Conservation (phyloP, 1,140 invertebrate genomes). For the Drosophila setifemur region DNA sequence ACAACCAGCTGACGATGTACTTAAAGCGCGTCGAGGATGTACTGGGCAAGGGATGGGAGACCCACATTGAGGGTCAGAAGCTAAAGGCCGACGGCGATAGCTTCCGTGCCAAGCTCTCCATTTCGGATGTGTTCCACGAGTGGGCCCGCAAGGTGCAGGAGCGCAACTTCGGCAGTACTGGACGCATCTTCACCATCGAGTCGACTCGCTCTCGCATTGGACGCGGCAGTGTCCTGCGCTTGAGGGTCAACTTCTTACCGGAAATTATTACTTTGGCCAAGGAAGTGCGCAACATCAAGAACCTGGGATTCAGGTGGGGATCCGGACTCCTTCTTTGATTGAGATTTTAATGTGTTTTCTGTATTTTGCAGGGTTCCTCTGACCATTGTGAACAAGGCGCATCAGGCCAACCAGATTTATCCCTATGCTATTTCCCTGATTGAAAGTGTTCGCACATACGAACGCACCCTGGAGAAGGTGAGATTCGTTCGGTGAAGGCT, state of each 20-base stretch:
- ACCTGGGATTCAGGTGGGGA: slow-evolving; percentile 91
- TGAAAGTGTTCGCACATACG: slow-evolving; percentile 98
- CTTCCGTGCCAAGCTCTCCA: slow-evolving; percentile 97
- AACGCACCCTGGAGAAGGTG: slow-evolving; percentile 98
- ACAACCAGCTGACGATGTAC: slow-evolving; percentile 98
- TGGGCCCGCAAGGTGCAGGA: slow-evolving; percentile 98
- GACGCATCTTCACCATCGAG: slow-evolving; percentile 97
- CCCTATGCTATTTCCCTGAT: slow-evolving; percentile 99
- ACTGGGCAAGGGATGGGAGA: slow-evolving; percentile 99
- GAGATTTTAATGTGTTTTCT: neutral
- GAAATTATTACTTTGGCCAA: slow-evolving; percentile 99
- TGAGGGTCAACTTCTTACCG: slow-evolving; percentile 98
- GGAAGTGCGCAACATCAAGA: slow-evolving; percentile 98
- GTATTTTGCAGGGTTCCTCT: slow-evolving; percentile 90
- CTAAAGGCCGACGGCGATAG: slow-evolving; percentile 98
- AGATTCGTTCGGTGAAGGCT: slow-evolving; percentile 36
- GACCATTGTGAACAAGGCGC: slow-evolving; percentile 99
- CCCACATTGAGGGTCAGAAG: slow-evolving; percentile 99
- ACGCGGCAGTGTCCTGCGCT: slow-evolving; percentile 93
- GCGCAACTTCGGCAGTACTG: slow-evolving; percentile 95
- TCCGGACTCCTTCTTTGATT: neutral
- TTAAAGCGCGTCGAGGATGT: slow-evolving; percentile 98
- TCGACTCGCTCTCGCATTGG: slow-evolving; percentile 90
- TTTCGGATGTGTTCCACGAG: slow-evolving; percentile 98
- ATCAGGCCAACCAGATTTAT: slow-evolving; percentile 99